phyloP scores from a whole-genome alignment of 2,888 invertebrate genomes.

The Lycaena phlaeas region DNA sequence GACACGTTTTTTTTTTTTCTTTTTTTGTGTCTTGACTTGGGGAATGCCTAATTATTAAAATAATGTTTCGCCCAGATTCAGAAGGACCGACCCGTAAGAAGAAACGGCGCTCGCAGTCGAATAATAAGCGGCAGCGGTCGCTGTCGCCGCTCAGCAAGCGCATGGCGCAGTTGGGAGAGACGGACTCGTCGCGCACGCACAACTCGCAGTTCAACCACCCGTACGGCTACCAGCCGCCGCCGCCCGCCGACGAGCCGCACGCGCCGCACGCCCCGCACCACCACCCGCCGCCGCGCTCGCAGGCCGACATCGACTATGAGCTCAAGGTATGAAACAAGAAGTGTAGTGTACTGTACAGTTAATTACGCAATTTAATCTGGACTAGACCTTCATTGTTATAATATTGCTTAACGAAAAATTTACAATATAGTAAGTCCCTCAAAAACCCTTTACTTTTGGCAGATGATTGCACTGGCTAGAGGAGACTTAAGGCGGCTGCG shows the following conservation, averaged over 20 bases:
- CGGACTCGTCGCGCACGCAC: conserved; percentile 55
- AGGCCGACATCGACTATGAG: conserved; percentile 77
- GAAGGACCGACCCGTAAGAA: conserved; percentile 71
- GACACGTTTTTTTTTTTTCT: no score
- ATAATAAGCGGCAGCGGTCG: conserved; percentile 78
- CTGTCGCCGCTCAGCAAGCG: conserved; percentile 87
- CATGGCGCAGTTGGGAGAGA: conserved; percentile 81
- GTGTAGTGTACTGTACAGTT: no score
- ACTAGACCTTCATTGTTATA: no score
- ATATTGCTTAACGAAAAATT: no score
- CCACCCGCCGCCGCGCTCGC: conserved; percentile 42
- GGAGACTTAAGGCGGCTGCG: no score
- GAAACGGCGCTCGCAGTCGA: conserved; percentile 71
- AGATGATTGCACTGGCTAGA: no score
- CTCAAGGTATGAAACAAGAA: conserved; percentile 51
- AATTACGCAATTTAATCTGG: no score
- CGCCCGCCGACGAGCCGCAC: conserved; percentile 51
- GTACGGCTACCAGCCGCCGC: conserved; percentile 74
- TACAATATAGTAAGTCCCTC: no score
- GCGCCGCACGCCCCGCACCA: conserved; percentile 38
- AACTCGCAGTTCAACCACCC: conserved; percentile 82
- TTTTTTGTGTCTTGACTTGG: no score
- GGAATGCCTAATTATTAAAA: no score
- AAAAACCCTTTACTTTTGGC: no score
- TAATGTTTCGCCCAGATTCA: conserved; percentile 40